Conservation (phyloP, 2,113 vertebrate genomes). For the Dipodomys spectabilis region DNA sequence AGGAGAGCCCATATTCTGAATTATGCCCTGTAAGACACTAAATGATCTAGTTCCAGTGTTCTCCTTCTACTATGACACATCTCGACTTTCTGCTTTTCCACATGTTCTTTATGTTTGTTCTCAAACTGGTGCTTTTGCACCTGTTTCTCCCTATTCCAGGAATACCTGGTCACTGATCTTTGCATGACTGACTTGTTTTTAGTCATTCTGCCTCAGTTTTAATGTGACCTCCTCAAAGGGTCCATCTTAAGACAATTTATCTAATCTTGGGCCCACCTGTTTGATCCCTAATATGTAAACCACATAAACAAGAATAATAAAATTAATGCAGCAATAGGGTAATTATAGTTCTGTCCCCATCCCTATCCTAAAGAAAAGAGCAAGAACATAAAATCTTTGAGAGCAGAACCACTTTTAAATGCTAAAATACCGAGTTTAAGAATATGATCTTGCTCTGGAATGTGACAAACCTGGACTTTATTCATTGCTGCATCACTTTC, state of each 20-base stretch:
- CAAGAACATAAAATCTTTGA: neutral
- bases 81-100: neutral
- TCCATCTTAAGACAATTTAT: neutral
- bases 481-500: neutral
- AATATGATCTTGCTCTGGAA: neutral
- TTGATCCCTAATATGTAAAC: neutral
- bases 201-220: slow-evolving; percentile 7
- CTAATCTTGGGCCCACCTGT: neutral
- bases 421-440: neutral
- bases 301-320: neutral
- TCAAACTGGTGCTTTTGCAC: neutral
- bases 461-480: neutral
- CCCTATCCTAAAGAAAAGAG: neutral
- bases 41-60: neutral
- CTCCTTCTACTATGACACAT: neutral
- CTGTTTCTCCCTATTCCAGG: neutral
- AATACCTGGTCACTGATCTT: neutral
- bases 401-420: neutral
- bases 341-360: neutral
- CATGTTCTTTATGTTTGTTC: neutral
- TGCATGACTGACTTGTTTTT: neutral
- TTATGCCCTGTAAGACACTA: neutral
- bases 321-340: slow-evolving; percentile 7
- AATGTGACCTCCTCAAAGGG: slow-evolving; percentile 12
- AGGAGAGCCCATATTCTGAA: neutral